Evolutionary conservation across 1,140 invertebrate genomes (phyloP).

Genomic region (Tachypleus tridentatus): DNA sequence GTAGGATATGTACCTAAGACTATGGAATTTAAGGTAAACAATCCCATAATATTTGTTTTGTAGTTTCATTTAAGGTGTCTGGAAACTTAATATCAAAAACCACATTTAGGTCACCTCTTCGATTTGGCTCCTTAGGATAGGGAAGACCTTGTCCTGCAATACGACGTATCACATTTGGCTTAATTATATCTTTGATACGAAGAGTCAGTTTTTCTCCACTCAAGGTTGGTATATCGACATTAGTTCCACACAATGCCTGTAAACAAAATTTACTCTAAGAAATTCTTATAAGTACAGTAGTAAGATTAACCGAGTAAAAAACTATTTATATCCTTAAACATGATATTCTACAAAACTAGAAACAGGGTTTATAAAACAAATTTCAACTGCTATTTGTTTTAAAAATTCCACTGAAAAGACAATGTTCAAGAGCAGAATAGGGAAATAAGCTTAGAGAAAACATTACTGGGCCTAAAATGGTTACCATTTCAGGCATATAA

Average conservation of each 20-base stretch:
- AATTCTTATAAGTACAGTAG: neutral
- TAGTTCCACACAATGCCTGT: constrained; percentile 78
- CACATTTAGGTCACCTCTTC: constrained; percentile 87
- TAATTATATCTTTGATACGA: constrained; percentile 65
- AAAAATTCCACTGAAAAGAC: neutral
- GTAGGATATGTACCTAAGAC: no score
- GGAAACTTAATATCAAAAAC: constrained; percentile 97
- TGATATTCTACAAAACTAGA: no score
- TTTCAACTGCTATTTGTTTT: neutral
- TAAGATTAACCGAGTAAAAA: neutral
- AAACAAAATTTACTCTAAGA: constrained; percentile 30
- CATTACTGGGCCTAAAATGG: no score
- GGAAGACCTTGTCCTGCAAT: constrained; percentile 90
- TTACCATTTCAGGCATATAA: no score
- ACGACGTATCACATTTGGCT: constrained; percentile 77
- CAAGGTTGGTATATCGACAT: constrained; percentile 84
- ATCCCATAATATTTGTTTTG: constrained; percentile 81
- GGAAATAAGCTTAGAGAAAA: neutral
- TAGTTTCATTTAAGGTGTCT: constrained; percentile 60
- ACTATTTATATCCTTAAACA: neutral
- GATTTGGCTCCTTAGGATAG: constrained; percentile 79
- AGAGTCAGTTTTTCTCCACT: constrained; percentile 70
- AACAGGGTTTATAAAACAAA: no score
- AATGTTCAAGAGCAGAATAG: neutral
- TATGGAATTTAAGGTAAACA: constrained; percentile 49